Evolutionary conservation across 2,113 vertebrate species (phyloP).

Genomic region (Regulus satrapa): DNA sequence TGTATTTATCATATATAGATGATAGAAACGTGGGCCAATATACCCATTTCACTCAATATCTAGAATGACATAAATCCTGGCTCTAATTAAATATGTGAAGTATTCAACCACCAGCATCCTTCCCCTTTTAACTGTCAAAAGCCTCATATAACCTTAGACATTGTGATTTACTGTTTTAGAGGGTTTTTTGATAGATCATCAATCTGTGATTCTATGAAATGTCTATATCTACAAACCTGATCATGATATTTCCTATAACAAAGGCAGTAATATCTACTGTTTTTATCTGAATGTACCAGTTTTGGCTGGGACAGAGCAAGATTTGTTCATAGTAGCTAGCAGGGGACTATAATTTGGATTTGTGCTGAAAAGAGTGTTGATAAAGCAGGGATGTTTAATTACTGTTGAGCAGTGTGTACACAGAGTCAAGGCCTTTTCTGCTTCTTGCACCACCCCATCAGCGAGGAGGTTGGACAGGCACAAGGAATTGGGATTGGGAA

Average conservation of each 20-base stretch:
- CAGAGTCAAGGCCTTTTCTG: not conserved
- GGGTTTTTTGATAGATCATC: not conserved
- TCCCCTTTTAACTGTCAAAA: not conserved
- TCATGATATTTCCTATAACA: not conserved
- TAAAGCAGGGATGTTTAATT: not conserved
- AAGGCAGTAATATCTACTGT: not conserved
- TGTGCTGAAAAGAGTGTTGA: not conserved
- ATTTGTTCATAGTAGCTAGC: not conserved
- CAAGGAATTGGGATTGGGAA: not conserved
- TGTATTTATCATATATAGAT: not conserved
- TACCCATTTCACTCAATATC: not conserved
- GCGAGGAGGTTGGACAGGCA: accelerated
- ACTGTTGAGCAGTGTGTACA: not conserved
- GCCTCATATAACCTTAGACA: not conserved
- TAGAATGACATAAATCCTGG: not conserved
- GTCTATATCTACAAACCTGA: not conserved
- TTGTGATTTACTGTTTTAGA: not conserved
- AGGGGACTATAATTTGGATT: not conserved
- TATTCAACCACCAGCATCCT: not conserved
- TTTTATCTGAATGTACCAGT: not conserved
- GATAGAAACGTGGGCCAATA: not conserved
- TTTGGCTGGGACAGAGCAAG: not conserved
- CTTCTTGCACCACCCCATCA: accelerated
- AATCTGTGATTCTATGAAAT: not conserved
- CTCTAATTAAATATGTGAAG: not conserved